These are phyloP conservation scores for Smutsia gigantea DNA, from an alignment of 2,797 vertebrate species.

Conservation along the genomic window DNA sequence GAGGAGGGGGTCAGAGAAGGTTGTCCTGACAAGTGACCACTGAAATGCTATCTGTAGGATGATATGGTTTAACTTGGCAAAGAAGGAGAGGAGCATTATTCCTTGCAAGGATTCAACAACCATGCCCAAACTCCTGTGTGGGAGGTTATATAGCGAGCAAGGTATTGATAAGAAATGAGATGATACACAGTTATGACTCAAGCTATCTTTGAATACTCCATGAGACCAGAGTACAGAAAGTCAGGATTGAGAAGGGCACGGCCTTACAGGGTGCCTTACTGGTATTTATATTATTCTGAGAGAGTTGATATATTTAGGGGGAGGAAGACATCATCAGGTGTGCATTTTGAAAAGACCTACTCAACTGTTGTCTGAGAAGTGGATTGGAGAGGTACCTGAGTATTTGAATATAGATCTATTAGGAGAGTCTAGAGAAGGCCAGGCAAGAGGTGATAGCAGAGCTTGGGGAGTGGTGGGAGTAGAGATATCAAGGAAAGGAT, in stretches of 20 bases:
- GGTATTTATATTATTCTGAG: neutral
- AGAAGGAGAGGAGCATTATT: neutral
- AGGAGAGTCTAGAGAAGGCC: neutral
- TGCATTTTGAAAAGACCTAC: neutral
- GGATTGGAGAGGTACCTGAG: neutral
- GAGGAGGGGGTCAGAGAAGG: neutral
- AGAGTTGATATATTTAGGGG: neutral
- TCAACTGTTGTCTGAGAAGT: neutral
- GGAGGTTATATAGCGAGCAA: neutral
- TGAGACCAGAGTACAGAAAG: neutral
- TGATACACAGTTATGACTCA: neutral
- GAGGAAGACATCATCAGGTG: neutral
- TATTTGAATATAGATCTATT: neutral
- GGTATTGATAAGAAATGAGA: neutral
- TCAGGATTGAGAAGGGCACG: neutral
- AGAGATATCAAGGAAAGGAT: neutral
- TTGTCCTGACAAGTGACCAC: neutral
- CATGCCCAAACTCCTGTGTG: neutral
- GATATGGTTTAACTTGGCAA: neutral
- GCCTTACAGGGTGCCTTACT: neutral
- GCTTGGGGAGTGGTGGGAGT: neutral
- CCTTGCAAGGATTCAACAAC: neutral
- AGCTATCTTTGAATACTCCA: neutral
- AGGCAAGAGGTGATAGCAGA: neutral
- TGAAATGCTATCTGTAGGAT: too few relatives aligned